phyloP scores from a whole-genome alignment of 1,140 invertebrate genomes.

The Pseudobourletiella spinata region DNA sequence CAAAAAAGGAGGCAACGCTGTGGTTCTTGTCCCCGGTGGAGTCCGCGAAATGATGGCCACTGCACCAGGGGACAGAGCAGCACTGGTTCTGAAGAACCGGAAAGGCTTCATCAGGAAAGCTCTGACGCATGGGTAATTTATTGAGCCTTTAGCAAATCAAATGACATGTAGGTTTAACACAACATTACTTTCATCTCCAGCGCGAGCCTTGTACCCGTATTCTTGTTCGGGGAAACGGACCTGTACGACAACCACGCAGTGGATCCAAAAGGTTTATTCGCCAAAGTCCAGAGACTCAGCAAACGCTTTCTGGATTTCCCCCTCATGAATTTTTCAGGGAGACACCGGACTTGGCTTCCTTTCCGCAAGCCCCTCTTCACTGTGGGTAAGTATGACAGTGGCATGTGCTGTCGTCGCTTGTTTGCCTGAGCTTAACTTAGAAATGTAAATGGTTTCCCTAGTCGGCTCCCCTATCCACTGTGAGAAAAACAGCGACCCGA shows the following conservation, averaged over 20 bases:
- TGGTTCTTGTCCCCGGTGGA: not conserved
- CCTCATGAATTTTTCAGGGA: slow-evolving; percentile 66
- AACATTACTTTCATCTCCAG: slow-evolving; percentile 44
- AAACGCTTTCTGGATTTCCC: slow-evolving; percentile 63
- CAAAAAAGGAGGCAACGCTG: not conserved
- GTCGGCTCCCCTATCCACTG: slow-evolving; percentile 76
- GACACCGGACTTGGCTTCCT: slow-evolving; percentile 41
- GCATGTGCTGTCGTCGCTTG: no score
- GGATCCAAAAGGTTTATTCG: slow-evolving; percentile 59
- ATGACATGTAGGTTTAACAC: no score
- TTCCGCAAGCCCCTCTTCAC: not conserved
- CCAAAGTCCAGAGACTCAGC: slow-evolving; percentile 58
- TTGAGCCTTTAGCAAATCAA: no score
- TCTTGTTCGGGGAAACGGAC: slow-evolving; percentile 87
- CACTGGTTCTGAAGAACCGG: slow-evolving; percentile 50
- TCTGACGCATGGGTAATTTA: slow-evolving; percentile 68
- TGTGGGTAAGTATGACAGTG: slow-evolving; percentile 8
- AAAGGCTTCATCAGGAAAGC: slow-evolving; percentile 76
- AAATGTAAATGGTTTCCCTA: slow-evolving; percentile 44
- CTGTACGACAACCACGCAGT: slow-evolving; percentile 63
- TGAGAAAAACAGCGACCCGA: slow-evolving; percentile 57
- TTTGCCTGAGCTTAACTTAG: slow-evolving; percentile 31
- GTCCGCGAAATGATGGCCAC: not conserved
- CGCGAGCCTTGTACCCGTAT: slow-evolving; percentile 70
- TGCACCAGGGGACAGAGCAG: not conserved